Percentiles rank a stretch among this genome's conserved stretches.
These are phyloP conservation scores for Eulemur coronatus DNA, from an alignment of 2,797 vertebrate species.

Conservation along the genomic window DNA sequence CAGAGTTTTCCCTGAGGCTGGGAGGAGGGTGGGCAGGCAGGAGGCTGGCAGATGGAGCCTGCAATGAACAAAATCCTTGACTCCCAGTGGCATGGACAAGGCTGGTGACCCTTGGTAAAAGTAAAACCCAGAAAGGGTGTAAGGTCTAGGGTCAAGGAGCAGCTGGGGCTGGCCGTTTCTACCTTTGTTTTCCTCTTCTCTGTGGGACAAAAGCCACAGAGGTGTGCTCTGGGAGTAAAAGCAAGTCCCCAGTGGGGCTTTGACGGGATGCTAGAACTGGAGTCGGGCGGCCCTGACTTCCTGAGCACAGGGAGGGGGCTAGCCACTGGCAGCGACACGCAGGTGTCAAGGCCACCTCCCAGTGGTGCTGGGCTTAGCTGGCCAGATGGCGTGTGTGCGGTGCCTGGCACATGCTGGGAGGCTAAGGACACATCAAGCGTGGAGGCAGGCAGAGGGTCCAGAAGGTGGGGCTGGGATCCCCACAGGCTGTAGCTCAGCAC, in stretches of 20 bases:
- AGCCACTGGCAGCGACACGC: not conserved
- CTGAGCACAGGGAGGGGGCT: not conserved
- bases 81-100: not conserved
- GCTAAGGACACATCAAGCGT: not conserved
- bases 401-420: not conserved
- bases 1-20: not conserved
- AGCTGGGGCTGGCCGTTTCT: not conserved
- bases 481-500: not conserved
- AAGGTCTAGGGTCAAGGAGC: not conserved
- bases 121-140: not conserved
- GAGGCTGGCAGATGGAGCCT: not conserved
- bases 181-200: not conserved
- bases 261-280: not conserved
- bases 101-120: not conserved
- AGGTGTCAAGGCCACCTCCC: not conserved
- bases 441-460: not conserved
- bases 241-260: not conserved
- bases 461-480: not conserved
- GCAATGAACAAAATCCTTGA: not conserved
- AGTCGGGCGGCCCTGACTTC: not conserved
- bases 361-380: not conserved
- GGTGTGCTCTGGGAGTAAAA: accelerated
- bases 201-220: not conserved
- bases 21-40: not conserved
- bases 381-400: conserved; percentile 16